Base-by-base conservation (phyloP, 92 coral and sea anemone species). In the Porites lobata region DNA sequence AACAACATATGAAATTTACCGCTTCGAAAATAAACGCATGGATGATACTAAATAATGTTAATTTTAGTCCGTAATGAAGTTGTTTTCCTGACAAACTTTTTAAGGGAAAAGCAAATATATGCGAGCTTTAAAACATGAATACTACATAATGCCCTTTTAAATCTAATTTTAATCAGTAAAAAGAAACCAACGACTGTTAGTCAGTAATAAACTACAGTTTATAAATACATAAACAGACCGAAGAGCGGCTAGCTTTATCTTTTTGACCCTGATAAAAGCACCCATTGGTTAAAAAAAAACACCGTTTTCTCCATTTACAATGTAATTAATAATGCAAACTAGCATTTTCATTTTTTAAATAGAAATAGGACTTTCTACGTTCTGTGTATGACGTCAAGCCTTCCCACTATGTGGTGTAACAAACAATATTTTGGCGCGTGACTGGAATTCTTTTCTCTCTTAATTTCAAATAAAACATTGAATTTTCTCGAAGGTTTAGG, bases 401-500 rank as follows among this genome's bases (percentile, higher is more conserved):
- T 15, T 47, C 59, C 7, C 32, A 57, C 69, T 52, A 69, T 65
- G 70, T 78, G 32, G 86, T 19, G 38, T 14, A 56, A 19, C 67
- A 17, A 57, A 26, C 17, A 61, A 82, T 82, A 82, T 70, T 82
- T 67, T 38, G 58, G 67, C 67, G 9, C 71, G 12, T 9, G 47
- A 71, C 20, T 21, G 47, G n/a, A 71, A 62, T 20, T 50, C 64
- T 78, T 6, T 54, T 15, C 22, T 75, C 61, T 14, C 24, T 52
- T 38, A 38, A 38, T 73, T 15, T 14, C 10, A 81, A 81, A 54
- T 65, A 81, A 82, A 82, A 56, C 69, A 21, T n/a, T 56, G 78
- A 82, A 82, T 70, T 71, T 69, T 82, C 86, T 20, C 18, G 86
- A 82, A 38, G 65, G 78, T 15, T 18, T 56, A 32, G 43, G 43